Conservation (phyloP, 2,113 vertebrate species). For the Stomatorhinus ivindoensis region DNA sequence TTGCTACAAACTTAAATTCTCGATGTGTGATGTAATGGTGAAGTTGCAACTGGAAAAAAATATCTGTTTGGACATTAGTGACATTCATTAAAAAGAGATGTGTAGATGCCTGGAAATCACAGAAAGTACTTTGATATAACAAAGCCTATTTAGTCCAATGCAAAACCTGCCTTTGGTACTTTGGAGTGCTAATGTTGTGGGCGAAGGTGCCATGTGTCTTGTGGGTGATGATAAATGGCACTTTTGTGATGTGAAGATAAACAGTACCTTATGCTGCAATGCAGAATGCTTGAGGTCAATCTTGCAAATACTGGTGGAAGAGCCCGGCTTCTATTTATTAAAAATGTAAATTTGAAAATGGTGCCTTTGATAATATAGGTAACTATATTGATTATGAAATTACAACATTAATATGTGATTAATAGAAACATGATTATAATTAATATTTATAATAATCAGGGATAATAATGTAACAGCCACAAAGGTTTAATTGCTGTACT, state of each 20-base stretch:
- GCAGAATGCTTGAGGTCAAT: constrained; percentile 15
- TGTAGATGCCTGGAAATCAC: neutral
- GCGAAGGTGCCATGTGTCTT: constrained; percentile 17
- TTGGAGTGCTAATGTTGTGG: constrained; percentile 10
- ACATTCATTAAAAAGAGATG: neutral
- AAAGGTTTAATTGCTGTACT: neutral
- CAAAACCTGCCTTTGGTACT: neutral
- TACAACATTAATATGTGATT: neutral
- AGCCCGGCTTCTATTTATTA: neutral
- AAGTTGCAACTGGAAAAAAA: neutral
- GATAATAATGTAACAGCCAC: neutral
- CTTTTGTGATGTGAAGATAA: constrained; percentile 16
- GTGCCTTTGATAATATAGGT: neutral
- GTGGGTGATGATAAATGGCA: constrained; percentile 13
- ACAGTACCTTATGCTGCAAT: constrained; percentile 10
- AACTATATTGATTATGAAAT: neutral
- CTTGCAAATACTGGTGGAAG: neutral
- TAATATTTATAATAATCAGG: neutral
- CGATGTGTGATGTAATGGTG: neutral
- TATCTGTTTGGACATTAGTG: neutral
- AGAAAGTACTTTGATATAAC: constrained; percentile 5
- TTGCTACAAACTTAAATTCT: neutral
- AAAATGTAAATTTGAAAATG: neutral
- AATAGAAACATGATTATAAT: too few species aligned
- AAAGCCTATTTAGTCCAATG: neutral